Evolutionary conservation across 1,140 invertebrate species (phyloP).

Genomic region (Cepaea nemoralis): DNA sequence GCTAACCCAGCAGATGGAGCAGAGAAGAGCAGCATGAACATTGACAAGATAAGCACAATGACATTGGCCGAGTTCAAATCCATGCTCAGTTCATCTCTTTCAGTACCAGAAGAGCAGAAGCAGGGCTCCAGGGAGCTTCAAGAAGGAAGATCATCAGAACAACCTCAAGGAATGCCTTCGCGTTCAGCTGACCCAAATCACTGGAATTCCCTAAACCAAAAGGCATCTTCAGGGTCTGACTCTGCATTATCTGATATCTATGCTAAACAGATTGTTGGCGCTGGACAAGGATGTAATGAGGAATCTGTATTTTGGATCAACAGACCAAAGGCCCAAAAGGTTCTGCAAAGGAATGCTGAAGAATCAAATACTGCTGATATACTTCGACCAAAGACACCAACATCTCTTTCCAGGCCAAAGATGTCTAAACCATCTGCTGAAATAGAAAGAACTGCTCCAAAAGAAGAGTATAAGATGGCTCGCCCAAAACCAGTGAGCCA

Average conservation of each 20-base stretch:
- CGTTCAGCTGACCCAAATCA: constrained; percentile 3
- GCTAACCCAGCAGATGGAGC: constrained; percentile 15
- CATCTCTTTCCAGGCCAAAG: constrained; percentile 21
- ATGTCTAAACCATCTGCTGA: constrained; percentile 12
- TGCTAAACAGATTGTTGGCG: constrained; percentile 2
- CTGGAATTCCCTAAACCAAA: constrained; percentile 43
- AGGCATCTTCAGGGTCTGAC: constrained; percentile 38
- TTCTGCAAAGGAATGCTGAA: background rate
- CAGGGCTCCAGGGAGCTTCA: constrained; percentile 2
- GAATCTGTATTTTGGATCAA: background rate
- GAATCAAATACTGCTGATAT: constrained; percentile 4
- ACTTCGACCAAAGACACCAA: constrained; percentile 42
- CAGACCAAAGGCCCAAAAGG: constrained; percentile 43
- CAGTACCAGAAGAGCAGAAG: constrained; percentile 45
- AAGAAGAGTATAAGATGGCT: constrained; percentile 36
- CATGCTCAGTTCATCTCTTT: constrained; percentile 56
- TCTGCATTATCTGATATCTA: constrained; percentile 31
- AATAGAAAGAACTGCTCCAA: background rate
- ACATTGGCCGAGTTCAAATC: constrained; percentile 65
- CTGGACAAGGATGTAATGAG: constrained; percentile 32
- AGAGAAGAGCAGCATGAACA: constrained; percentile 38
- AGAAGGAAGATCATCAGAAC: constrained; percentile 10
- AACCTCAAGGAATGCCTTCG: background rate
- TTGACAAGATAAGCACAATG: constrained; percentile 62
- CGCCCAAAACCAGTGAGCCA: constrained; percentile 34